Conservation (phyloP, 2,888 invertebrate species). For the Gisinianus flammeolus region DNA sequence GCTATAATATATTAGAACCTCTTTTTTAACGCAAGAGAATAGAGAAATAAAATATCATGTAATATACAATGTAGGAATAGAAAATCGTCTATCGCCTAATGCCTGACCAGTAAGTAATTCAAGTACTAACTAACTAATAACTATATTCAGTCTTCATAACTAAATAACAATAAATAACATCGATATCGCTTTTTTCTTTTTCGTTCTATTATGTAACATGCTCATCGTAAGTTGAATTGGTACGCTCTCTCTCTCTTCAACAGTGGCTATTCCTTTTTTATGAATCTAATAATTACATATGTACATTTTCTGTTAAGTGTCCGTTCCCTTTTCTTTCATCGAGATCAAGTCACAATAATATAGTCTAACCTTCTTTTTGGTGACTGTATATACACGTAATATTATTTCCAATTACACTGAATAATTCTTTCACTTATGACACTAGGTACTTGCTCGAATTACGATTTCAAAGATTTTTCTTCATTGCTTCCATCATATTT, state of each 20-base stretch:
- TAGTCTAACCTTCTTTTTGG: background rate
- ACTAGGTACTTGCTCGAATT: too few relatives aligned
- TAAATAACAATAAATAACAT: constrained; percentile 22
- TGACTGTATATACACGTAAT: background rate
- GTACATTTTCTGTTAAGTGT: constrained; percentile 9
- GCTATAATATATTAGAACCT: too few relatives aligned
- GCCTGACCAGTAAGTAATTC: constrained; percentile 7
- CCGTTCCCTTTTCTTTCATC: constrained; percentile 7
- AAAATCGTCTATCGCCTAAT: background rate
- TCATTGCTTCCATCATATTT: too few relatives aligned
- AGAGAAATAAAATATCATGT: too few relatives aligned
- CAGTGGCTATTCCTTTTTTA: too few relatives aligned
- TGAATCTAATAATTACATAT: constrained; percentile 24
- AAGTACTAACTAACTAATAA: background rate
- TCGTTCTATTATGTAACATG: constrained; percentile 17
- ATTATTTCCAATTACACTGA: background rate
- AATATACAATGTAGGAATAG: background rate
- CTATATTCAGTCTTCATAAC: constrained; percentile 27
- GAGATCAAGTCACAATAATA: constrained; percentile 14
- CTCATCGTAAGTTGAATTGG: background rate
- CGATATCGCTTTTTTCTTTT: constrained; percentile 20
- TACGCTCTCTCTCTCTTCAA: too few relatives aligned
- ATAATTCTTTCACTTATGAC: too few relatives aligned
- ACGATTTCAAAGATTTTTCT: too few relatives aligned
- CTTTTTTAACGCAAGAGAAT: too few relatives aligned